These are phyloP conservation scores for Diachrysia chrysitis DNA, from an alignment of 2,888 invertebrate genomes.

Conservation along the genomic window DNA sequence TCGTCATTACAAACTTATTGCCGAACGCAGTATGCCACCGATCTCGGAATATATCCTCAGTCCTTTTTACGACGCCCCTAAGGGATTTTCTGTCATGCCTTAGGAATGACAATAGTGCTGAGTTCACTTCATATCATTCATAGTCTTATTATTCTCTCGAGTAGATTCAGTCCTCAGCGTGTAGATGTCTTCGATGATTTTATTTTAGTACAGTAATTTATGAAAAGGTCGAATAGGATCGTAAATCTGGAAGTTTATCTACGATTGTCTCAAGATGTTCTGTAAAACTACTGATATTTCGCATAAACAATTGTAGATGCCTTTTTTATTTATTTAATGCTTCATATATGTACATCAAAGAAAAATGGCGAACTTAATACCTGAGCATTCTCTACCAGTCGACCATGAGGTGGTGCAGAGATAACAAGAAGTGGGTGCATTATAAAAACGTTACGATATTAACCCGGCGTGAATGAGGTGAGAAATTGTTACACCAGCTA, in stretches of 20 bases:
- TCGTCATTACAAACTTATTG: slow-evolving; percentile 2
- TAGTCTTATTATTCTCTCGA: slow-evolving; percentile 5
- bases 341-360: no score
- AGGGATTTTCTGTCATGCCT: slow-evolving; percentile 39
- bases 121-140: slow-evolving; percentile 7
- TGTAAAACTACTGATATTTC: background rate
- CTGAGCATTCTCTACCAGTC: no score
- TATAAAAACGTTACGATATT: no score
- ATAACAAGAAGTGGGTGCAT: no score
- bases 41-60: background rate
- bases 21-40: background rate
- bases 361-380: no score
- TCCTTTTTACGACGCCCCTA: background rate
- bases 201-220: slow-evolving; percentile 23
- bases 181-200: slow-evolving; percentile 9
- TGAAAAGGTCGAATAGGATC: slow-evolving; percentile 35
- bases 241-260: slow-evolving; percentile 42
- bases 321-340: no score
- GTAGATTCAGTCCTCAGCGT: slow-evolving; percentile 3
- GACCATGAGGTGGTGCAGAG: no score
- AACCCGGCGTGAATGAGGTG: no score
- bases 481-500: no score
- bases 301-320: no score
- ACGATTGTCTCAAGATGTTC: slow-evolving; percentile 28
- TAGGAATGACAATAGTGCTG: slow-evolving; percentile 23